Base-by-base conservation (phyloP, 2,888 invertebrate genomes). In the Proisotoma minuta region DNA sequence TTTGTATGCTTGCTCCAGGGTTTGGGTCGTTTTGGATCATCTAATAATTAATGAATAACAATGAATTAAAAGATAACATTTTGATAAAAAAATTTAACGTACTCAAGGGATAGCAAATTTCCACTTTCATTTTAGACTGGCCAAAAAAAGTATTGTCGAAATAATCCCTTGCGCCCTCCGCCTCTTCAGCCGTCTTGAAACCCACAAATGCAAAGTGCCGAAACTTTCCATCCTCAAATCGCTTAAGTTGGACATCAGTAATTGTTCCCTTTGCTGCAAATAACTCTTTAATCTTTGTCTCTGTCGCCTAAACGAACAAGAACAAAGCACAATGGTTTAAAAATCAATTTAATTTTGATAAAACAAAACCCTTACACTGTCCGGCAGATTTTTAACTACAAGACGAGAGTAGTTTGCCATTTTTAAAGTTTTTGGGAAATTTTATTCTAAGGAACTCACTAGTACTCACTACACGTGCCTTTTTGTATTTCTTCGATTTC, bases 151-250 rank as follows among this genome's bases (percentile, higher is more conserved):
- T 86, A 62, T 89, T 87, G 78, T 98, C 83, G 71, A 93, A 91
- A 76, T 86, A 85, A 20, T 87, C 81, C 29, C 86, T 81, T 0
- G 97, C 97, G 29, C 81, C 81, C 52, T 83, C 76, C 0, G 94
- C 96, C 75, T 91, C 88, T 52, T 86, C 84, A 66, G 88, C 88
- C 23, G 82, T 85, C 76, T 89, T 86, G 78, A 85, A 98, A 5
- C 98, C 98, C 73, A 99, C 81, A 76, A 98, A 98, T 3, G 88
- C 93, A 80, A 98, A 98, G 75, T 89, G 87, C 63, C 98, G 83
- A 77, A 98, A 98, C 76, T 86, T 87, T 8, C 97, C 96, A 81
- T 91, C 87, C 73, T 87, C 84, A 0, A 92, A 93, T 75, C 89
- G 96, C 78, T 97, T 98, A 5, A 98, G 79, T 75, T 93, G 91